Percentiles rank a stretch among this genome's conserved stretches.
Evolutionary conservation across 2,888 invertebrate species (phyloP).

Genomic region (Dusona sp.): DNA sequence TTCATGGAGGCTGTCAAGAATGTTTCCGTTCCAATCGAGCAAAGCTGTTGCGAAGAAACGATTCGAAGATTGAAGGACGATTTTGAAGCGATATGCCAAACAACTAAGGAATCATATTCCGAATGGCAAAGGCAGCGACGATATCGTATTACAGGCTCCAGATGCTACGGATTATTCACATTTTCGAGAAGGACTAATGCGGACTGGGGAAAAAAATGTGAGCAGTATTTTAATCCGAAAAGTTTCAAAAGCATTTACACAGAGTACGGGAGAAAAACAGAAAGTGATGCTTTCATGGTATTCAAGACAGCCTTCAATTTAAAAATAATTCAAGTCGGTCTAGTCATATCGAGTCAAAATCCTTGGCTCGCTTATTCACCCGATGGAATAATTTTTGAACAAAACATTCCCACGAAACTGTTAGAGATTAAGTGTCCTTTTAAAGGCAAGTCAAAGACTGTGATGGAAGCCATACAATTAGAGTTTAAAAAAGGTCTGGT

Average conservation of each 20-base stretch:
- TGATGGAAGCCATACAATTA: slow-evolving; percentile 21
- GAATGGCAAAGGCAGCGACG: slow-evolving; percentile 14
- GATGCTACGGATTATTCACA: slow-evolving; percentile 15
- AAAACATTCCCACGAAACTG: background rate
- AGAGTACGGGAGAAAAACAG: slow-evolving; percentile 29
- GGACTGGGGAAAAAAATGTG: slow-evolving; percentile 16
- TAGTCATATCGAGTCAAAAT: slow-evolving; percentile 24
- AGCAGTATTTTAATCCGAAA: slow-evolving; percentile 18
- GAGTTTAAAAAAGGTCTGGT: slow-evolving; percentile 15
- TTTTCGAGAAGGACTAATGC: slow-evolving; percentile 13
- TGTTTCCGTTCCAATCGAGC: slow-evolving; percentile 4
- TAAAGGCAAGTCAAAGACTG: background rate
- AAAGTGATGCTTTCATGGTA: slow-evolving; percentile 1
- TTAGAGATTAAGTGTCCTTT: slow-evolving; percentile 23
- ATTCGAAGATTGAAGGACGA: slow-evolving; percentile 12
- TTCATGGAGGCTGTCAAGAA: slow-evolving; percentile 25
- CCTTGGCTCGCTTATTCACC: slow-evolving; percentile 21
- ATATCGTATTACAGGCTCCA: slow-evolving; percentile 31
- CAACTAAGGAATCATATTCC: slow-evolving; percentile 20
- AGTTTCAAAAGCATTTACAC: slow-evolving; percentile 11
- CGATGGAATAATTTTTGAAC: slow-evolving; percentile 23
- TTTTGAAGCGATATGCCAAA: slow-evolving; percentile 1
- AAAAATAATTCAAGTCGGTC: slow-evolving; percentile 1
- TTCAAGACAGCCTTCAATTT: background rate
- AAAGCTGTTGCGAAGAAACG: slow-evolving; percentile 19